phyloP scores from a whole-genome alignment of 2,888 invertebrate species.

The Camponotus fellah region DNA sequence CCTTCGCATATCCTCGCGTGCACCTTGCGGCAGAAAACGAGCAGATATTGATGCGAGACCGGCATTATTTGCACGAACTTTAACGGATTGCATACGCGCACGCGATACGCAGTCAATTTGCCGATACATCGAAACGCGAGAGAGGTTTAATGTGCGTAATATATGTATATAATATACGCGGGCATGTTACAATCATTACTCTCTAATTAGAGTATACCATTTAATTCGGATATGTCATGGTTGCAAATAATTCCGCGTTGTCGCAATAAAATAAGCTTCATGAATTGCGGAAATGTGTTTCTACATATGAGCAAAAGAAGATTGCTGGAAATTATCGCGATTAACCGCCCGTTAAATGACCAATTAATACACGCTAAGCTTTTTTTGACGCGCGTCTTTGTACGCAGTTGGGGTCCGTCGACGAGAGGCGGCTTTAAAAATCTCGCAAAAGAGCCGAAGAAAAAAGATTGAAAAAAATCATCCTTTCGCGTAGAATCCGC shows the following conservation, averaged over 20 bases:
- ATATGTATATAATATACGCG: constrained; percentile 3
- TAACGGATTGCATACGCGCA: constrained; percentile 33
- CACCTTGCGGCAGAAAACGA: constrained; percentile 14
- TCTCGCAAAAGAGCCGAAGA: not conserved
- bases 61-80: constrained; percentile 43
- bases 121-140: constrained; percentile 31
- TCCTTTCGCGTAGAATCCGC: constrained; percentile 43
- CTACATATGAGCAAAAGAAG: not conserved
- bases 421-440: not conserved
- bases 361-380: constrained; percentile 14
- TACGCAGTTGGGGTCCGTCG: not conserved
- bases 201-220: constrained; percentile 24
- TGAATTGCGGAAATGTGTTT: not conserved
- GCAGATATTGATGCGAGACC: constrained; percentile 40
- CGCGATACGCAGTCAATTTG: constrained; percentile 38
- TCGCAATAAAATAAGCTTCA: not conserved
- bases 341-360: not conserved
- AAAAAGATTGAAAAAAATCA: constrained; percentile 29
- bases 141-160: constrained; percentile 1
- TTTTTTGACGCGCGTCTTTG: not conserved
- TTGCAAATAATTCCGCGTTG: constrained; percentile 21
- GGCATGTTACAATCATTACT: not conserved
- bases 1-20: constrained; percentile 24
- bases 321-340: not conserved
- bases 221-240: not conserved